Percentiles rank a stretch among this genome's conserved stretches.
Conservation (phyloP, 2,888 invertebrate species). For the Artemia sp. region DNA sequence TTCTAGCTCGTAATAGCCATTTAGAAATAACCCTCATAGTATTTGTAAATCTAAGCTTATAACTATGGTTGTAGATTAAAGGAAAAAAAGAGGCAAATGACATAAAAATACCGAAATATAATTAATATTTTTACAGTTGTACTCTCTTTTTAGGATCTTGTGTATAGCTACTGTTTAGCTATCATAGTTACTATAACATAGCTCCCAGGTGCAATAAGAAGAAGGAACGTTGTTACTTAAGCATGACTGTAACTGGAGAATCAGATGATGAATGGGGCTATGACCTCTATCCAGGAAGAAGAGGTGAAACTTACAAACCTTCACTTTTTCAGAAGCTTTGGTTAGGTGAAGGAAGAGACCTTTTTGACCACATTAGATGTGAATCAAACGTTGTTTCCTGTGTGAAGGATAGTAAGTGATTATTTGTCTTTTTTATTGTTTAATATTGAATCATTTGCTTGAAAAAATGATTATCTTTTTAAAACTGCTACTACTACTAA, state of each 20-base stretch:
- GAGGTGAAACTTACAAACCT: constrained; percentile 41
- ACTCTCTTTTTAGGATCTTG: too few species aligned
- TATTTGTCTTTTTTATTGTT: neutral
- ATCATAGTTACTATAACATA: neutral
- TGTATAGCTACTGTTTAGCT: too few species aligned
- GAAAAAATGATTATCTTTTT: too few species aligned
- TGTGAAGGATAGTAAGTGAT: constrained; percentile 44
- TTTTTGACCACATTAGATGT: constrained; percentile 53
- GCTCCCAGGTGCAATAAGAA: neutral
- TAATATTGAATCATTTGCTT: too few species aligned
- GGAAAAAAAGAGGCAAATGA: too few species aligned
- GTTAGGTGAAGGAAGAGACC: constrained; percentile 50
- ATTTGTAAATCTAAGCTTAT: too few species aligned
- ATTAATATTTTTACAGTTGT: too few species aligned
- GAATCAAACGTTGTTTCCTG: constrained; percentile 60
- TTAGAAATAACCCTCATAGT: too few species aligned
- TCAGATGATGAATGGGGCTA: constrained; percentile 22
- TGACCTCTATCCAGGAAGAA: constrained; percentile 61
- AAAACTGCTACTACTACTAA: too few species aligned
- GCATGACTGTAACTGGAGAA: neutral
- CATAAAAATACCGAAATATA: too few species aligned
- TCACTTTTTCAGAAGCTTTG: constrained; percentile 41
- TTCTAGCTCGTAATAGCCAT: too few species aligned
- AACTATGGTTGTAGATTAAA: too few species aligned
- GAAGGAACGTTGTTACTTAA: neutral